phyloP scores from a whole-genome alignment of 2,113 vertebrate species.

The Ophiodon elongatus region DNA sequence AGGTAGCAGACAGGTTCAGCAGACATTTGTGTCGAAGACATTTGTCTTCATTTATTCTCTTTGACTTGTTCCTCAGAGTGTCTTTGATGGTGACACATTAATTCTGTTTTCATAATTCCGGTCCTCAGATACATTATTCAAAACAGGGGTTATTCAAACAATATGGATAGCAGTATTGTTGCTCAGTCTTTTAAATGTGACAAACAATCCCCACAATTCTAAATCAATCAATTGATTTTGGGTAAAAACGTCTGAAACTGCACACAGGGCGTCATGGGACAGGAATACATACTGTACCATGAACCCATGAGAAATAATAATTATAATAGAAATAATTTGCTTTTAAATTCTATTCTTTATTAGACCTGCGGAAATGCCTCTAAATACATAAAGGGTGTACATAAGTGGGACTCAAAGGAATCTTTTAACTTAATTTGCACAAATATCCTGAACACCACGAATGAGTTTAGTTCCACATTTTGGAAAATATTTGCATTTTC shows the following conservation, averaged over 20 bases:
- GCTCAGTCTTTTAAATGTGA: background rate
- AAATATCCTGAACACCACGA: background rate
- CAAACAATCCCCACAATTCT: background rate
- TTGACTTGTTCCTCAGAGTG: constrained; percentile 24
- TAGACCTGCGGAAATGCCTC: background rate
- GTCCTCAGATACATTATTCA: constrained; percentile 24
- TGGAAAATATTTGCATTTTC: background rate
- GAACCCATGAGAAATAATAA: background rate
- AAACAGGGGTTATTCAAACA: constrained; percentile 9
- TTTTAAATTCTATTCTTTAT: background rate
- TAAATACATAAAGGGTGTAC: background rate
- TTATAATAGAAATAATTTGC: background rate
- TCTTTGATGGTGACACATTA: constrained; percentile 27
- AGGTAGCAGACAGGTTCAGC: constrained; percentile 37
- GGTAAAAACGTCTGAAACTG: background rate
- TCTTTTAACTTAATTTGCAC: background rate
- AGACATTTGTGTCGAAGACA: background rate
- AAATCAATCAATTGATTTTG: background rate
- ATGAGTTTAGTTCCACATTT: background rate
- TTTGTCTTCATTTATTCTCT: constrained; percentile 28
- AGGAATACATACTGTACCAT: background rate
- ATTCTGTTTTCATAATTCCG: constrained; percentile 15
- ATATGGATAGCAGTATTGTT: background rate
- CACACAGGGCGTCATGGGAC: background rate
- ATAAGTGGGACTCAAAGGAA: background rate